Evolutionary conservation across 1,140 invertebrate genomes (phyloP), one percentile per base, ranked within the genome.

Genomic region (Lasioglossum albipes): DNA sequence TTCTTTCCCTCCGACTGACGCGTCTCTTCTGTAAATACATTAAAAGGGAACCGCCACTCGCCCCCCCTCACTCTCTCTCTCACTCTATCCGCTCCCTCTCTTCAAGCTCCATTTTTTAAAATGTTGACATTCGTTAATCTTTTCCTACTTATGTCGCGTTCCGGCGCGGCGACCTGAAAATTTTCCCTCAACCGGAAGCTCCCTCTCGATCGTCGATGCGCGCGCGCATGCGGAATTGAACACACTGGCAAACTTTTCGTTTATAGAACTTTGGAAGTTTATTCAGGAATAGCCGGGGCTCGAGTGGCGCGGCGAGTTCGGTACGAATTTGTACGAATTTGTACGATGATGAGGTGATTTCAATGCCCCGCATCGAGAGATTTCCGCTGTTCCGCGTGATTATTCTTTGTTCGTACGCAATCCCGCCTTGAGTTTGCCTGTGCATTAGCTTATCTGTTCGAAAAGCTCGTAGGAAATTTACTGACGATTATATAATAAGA

Each of bases 21-120:
- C 74, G 70, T 62, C 73, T 71, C 66, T 66, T 84, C 79, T 84
- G 86, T 84, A 87, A 87, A 87, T 87, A 86, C 74, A 75, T 87
- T 76, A 79, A 84, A 85, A 81, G 61, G 59, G 69, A 71, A 69
- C 72, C 72, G 10, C 54, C 41, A 16, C 13, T 52, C 36, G 27
- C 13, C 52, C 3, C 52, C 4, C 16, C 45, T 49, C 42, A 27
- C 20, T 18, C 49, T 42, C 52, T 20, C 52, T 5, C 16, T 18
- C 52, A 5, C 13, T 54, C 54, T 41, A 16, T 13, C 49, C 42
- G 36, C 41, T 20, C 52, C 5, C 16, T 20, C 52, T 20, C 2
- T 16, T 66, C 42, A 36, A 57, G 18, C 27, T 77, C 65, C 74
- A 76, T 73, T 82, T 66, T 81, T 82, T 76, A 27, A 81, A 73